Base-by-base conservation (phyloP, 2,888 invertebrate species). In the Ferrisia virgata region DNA sequence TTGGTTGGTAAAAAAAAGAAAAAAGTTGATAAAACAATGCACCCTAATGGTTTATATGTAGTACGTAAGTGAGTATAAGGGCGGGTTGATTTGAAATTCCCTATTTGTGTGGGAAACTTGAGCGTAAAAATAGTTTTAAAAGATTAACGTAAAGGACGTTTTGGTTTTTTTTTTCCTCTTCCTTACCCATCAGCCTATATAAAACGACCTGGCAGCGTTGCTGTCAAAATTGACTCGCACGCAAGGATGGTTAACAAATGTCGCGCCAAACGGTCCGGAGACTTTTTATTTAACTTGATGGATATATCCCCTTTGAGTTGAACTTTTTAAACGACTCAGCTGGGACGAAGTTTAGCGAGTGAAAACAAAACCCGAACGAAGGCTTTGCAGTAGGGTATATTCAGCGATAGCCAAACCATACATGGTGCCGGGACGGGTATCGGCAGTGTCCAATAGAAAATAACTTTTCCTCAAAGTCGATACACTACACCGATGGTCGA, bases 271-370 rank as follows among this genome's bases (percentile, higher is more conserved):
- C 81, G 81, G 81, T 81, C 81, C 81, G 81, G 81, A 58, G 81
- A 81, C 81, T 81, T 81, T 81, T 81, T 81, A 81, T 81, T 81
- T 81, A 81, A 81, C 58, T 81, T 81, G 81, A 81, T 81, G 81
- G 81, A 81, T 81, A 81, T 81, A 81, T 81, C 81, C 81, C 81
- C 64, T 81, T 58, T 81, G 53, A 53, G 53, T 81, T 81, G 36
- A 81, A 81, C 81, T 81, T 81, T n/a, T 81, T 58, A 81, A 81
- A 81, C 81, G 81, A 81, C 81, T 81, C 81, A 81, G 53, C 81
- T 81, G 81, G 81, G 81, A 81, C 81, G 36, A 81, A 81, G 81
- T 81, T 81, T 81, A 81, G 28, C 80, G 80, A 80, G 36, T 53
- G 64, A 53, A 72, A 81, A 81, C 81, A 58, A 81, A 81, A 81